Evolutionary conservation across 2,113 vertebrate species (phyloP), one percentile per base, ranked within the genome.

Genomic region (Gymnarchus niloticus): DNA sequence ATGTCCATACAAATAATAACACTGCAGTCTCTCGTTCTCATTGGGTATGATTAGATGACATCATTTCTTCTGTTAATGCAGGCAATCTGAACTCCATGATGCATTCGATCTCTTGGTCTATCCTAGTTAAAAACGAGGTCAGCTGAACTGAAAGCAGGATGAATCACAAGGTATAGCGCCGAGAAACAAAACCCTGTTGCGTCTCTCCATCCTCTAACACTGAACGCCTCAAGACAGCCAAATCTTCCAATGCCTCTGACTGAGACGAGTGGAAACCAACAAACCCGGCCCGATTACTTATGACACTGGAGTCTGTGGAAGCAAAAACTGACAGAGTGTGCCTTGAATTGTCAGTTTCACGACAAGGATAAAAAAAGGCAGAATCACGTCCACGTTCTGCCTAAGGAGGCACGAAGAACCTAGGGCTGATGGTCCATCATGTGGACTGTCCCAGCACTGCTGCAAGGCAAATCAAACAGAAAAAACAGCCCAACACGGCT

Each of bases 1-100:
- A n/a, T n/a, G n/a, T n/a, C n/a, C n/a, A n/a, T n/a, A n/a, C n/a
- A n/a, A n/a, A n/a, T n/a, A n/a, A n/a, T n/a, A n/a, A n/a, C n/a
- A n/a, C n/a, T n/a, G n/a, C n/a, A n/a, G n/a, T n/a, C n/a, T n/a
- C n/a, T n/a, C n/a, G n/a, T n/a, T n/a, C n/a, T n/a, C n/a, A n/a
- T n/a, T n/a, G n/a, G n/a, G n/a, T n/a, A n/a, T 41, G 65, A 17
- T 73, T 73, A 73, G 65, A 73, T 73, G 65, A 73, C 19, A 73
- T 37, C 33, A 73, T 2, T 21, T 3, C 2, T 14, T 0, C n/a
- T n/a, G n/a, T n/a, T n/a, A n/a, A n/a, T n/a, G n/a, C n/a, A n/a
- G n/a, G n/a, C n/a, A n/a, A n/a, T n/a, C n/a, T n/a, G n/a, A n/a
- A n/a, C n/a, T n/a, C n/a, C n/a, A n/a, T n/a, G n/a, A n/a, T 37